Conservation (phyloP, 2,888 invertebrate genomes). For the Harmothoe impar region DNA sequence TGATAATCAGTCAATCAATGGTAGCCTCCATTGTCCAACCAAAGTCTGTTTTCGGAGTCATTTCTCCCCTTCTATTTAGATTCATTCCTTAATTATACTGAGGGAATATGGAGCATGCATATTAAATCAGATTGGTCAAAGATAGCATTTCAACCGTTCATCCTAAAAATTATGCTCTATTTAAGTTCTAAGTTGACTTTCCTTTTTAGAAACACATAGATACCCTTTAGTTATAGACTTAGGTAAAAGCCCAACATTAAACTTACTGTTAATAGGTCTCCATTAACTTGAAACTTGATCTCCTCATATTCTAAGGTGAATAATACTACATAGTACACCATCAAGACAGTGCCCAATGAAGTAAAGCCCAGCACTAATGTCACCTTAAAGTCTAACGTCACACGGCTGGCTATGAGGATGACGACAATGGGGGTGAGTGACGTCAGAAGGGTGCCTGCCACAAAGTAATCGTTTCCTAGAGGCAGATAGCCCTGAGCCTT, state of each 20-base stretch:
- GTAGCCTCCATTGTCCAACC: too few species aligned
- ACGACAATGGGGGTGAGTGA: slow-evolving; percentile 63
- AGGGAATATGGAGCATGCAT: too few species aligned
- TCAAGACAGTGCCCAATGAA: slow-evolving; percentile 68
- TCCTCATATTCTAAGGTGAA: slow-evolving; percentile 67
- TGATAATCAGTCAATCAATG: too few species aligned
- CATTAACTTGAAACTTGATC: slow-evolving; percentile 67
- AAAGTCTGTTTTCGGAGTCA: too few species aligned
- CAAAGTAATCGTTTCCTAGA: slow-evolving; percentile 65
- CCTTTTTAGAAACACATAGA: neutral
- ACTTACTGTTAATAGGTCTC: slow-evolving; percentile 69
- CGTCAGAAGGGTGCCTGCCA: slow-evolving; percentile 65
- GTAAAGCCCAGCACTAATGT: slow-evolving; percentile 69
- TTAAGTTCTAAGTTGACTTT: too few species aligned
- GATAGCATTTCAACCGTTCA: too few species aligned
- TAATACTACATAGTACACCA: slow-evolving; percentile 70
- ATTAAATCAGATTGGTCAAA: too few species aligned
- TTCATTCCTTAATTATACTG: too few species aligned
- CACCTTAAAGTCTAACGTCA: slow-evolving; percentile 63
- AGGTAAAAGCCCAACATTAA: neutral
- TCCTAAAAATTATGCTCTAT: too few species aligned
- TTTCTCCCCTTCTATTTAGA: too few species aligned
- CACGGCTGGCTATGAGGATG: slow-evolving; percentile 63
- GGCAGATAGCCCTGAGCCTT: slow-evolving; percentile 68
- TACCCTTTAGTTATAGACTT: neutral